phyloP scores from a whole-genome alignment of 2,888 invertebrate genomes.

The Myopa testacea region DNA sequence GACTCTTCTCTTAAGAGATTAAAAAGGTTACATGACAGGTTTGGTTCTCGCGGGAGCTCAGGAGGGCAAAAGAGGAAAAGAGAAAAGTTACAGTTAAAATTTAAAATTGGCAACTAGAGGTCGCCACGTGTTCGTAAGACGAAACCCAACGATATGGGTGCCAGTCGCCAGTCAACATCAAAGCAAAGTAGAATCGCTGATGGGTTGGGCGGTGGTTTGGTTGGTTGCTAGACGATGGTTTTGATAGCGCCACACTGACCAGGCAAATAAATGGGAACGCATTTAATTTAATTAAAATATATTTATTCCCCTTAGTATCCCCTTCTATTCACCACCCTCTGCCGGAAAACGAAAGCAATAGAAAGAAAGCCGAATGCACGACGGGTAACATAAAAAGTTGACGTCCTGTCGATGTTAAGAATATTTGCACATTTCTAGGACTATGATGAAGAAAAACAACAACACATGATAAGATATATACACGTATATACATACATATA shows the following conservation, averaged over 20 bases:
- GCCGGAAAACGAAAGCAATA: not conserved
- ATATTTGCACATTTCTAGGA: not conserved
- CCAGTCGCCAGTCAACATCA: not conserved
- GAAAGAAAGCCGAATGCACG: not conserved
- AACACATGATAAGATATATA: not conserved
- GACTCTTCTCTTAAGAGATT: not conserved
- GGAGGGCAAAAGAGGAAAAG: not conserved
- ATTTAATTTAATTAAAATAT: slow-evolving; percentile 38
- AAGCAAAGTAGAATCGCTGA: not conserved
- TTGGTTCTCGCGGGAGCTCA: not conserved
- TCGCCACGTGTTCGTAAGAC: not conserved
- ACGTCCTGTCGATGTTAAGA: not conserved
- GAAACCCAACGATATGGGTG: not conserved
- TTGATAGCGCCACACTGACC: slow-evolving; percentile 6
- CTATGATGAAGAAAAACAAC: not conserved
- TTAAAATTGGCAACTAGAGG: not conserved
- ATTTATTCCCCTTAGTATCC: not conserved
- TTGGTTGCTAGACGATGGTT: not conserved
- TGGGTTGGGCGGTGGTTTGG: not conserved
- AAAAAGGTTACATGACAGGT: not conserved
- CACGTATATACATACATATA: not conserved
- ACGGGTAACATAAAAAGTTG: not conserved
- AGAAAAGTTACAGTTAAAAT: not conserved
- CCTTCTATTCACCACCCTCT: not conserved
- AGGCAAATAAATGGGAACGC: slow-evolving; percentile 14